Base-by-base conservation (phyloP, 2,797 vertebrate species). In the Sebastes ruberrimus region DNA sequence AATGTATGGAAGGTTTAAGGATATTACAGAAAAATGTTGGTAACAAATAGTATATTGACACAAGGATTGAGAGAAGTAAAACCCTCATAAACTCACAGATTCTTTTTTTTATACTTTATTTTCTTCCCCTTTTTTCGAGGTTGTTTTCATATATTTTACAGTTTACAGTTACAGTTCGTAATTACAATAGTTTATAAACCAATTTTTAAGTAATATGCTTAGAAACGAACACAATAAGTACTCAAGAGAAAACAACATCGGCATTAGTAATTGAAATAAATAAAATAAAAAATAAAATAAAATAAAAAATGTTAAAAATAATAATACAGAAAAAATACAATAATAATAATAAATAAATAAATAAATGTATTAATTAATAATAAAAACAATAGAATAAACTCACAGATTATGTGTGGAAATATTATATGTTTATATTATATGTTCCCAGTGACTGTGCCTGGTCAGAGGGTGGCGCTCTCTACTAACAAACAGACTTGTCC, bases 401-500 rank as follows among this genome's bases (percentile, higher is more conserved):
- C 49, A 22, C 16, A 23, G 6, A 57, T 23, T 35, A 53, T 1
- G 6, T 25, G 10, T 59, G 11, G 38, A 46, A 25, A n/a, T 32
- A 42, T 22, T 7, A 11, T 10, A 30, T 32, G 32, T 32, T 32
- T 32, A 32, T 32, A 32, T 32, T 32, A 32, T 32, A n/a, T 53
- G 18, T 7, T 13, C 46, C 33, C 38, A 72, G 23, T 81, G 16
- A 61, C 71, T 1, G 14, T 0, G 0, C 0, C 0, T 28, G 64
- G 76, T 35, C 96, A 93, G 89, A 85, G 59, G 94, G 92, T 89
- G 95, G 94, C 91, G 93, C 94, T 95, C 76, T 95, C 61, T 79
- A 90, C 93, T 70, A 91, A 93, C 56, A 81, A 95, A 95, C 78
- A 78, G 57, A 3, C 70, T 61, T 66, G 42, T 46, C 42, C 35